Percentiles rank a stretch among this genome's conserved stretches.
These are phyloP conservation scores for Drosophila quadrilineata DNA, from an alignment of 1,140 invertebrate species.

Conservation along the genomic window DNA sequence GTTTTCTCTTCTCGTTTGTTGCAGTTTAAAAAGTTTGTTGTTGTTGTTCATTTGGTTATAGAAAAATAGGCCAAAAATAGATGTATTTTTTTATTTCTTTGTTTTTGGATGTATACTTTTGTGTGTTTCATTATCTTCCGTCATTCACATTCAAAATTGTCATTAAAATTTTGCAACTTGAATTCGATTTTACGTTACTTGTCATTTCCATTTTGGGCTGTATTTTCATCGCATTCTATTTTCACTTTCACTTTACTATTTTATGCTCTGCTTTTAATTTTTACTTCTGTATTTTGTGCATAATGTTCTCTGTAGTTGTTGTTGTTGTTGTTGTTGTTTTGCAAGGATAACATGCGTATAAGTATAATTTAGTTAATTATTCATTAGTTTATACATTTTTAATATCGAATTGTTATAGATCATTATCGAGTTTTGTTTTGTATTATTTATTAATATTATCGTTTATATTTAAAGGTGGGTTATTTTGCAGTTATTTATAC, in stretches of 20 bases:
- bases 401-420: conserved; percentile 44
- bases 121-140: conserved; percentile 32
- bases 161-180: conserved; percentile 62
- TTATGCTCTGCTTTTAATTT: conserved; percentile 26
- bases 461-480: conserved; percentile 76
- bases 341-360: conserved; percentile 55
- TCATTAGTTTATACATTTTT: conserved; percentile 41
- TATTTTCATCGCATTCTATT: conserved; percentile 21
- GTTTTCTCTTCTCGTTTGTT: conserved; percentile 27
- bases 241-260: conserved; percentile 15
- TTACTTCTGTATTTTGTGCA: conserved; percentile 49
- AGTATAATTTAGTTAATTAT: conserved; percentile 36
- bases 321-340: too few relatives aligned
- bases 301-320: too few relatives aligned
- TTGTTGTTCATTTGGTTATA: conserved; percentile 48
- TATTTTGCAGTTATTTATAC: conserved; percentile 76
- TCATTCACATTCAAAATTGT: conserved; percentile 64
- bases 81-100: conserved; percentile 60
- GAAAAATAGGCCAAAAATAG: conserved; percentile 80
- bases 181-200: conserved; percentile 37
- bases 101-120: conserved; percentile 5
- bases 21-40: conserved; percentile 56
- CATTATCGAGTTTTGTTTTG: conserved; percentile 41
- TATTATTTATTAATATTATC: conserved; percentile 40
- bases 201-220: conserved; percentile 27